Conservation (phyloP, 1,140 invertebrate species). For the Phocides pigmalion region DNA sequence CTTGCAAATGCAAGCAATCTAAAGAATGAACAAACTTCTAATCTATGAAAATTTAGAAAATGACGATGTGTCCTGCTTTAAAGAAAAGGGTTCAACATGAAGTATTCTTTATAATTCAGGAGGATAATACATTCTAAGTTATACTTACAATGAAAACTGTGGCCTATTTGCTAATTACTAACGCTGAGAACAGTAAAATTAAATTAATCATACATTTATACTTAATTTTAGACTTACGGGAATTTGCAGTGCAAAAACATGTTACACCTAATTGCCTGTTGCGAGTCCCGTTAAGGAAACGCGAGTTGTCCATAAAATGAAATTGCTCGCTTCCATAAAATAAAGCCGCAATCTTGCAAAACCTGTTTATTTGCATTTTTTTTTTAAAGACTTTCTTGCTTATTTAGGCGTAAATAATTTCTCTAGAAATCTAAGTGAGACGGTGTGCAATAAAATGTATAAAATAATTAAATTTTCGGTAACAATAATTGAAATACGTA, state of each 20-base stretch:
- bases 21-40: too few relatives aligned
- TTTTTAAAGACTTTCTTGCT: slow-evolving; percentile 4
- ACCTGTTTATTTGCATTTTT: slow-evolving; percentile 7
- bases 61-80: too few relatives aligned
- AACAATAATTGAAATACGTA: too few relatives aligned
- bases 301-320: neutral
- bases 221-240: slow-evolving; percentile 20
- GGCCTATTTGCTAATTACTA: neutral
- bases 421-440: too few relatives aligned
- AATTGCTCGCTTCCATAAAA: slow-evolving; percentile 11
- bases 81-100: too few relatives aligned
- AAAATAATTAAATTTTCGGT: too few relatives aligned
- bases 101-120: too few relatives aligned
- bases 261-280: slow-evolving; percentile 10
- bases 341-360: slow-evolving; percentile 6
- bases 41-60: too few relatives aligned
- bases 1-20: too few relatives aligned
- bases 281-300: slow-evolving; percentile 6
- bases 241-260: slow-evolving; percentile 9
- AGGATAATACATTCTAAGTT: too few relatives aligned
- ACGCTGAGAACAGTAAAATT: neutral
- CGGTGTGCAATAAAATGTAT: too few relatives aligned
- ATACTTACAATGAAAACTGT: too few relatives aligned
- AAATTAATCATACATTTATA: slow-evolving; percentile 4
- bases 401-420: neutral